phyloP scores from a whole-genome alignment of 1,140 invertebrate genomes.

The Antheraea mylitta region DNA sequence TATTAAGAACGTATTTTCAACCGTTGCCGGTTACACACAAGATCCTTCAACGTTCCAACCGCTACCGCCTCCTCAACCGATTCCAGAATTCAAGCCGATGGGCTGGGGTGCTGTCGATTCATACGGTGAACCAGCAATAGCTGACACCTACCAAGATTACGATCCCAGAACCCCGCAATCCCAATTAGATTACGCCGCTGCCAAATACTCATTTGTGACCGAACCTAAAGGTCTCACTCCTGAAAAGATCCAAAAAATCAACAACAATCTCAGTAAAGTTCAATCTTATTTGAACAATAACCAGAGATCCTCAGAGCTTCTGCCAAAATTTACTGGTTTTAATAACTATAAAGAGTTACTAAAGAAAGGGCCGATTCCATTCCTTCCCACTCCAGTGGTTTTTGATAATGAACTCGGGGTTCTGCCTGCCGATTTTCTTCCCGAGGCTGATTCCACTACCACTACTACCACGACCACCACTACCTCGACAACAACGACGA shows the following conservation, averaged over 20 bases:
- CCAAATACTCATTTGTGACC: conserved; percentile 45
- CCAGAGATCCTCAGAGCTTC: conserved; percentile 56
- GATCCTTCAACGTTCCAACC: conserved; percentile 35
- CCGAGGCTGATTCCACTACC: conserved; percentile 36
- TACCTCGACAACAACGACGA: conserved; percentile 38
- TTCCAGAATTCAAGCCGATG: conserved; percentile 56
- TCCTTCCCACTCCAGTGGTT: conserved; percentile 56
- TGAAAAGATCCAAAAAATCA: conserved; percentile 67
- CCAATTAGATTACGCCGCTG: conserved; percentile 43
- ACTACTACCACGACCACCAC: conserved; percentile 34
- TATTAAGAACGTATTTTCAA: conserved; percentile 57
- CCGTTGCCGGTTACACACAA: conserved; percentile 31
- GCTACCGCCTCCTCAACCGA: conserved; percentile 49
- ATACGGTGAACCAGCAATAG: conserved; percentile 59
- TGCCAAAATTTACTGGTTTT: conserved; percentile 44
- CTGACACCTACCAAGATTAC: conserved; percentile 53
- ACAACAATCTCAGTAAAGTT: conserved; percentile 55
- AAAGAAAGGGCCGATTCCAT: conserved; percentile 45
- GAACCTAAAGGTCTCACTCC: conserved; percentile 41
- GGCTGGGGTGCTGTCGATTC: conserved; percentile 58
- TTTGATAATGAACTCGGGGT: conserved; percentile 66
- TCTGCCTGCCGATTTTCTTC: conserved; percentile 56
- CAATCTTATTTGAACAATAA: conserved; percentile 49
- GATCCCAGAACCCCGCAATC: conserved; percentile 46
- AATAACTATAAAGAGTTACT: conserved; percentile 48